Percentiles rank a stretch among this genome's conserved stretches.
Evolutionary conservation across 30 jellyfish, hydroid and myxozoan genomes (phyloP).

Genomic region (Turritopsis dohrnii): DNA sequence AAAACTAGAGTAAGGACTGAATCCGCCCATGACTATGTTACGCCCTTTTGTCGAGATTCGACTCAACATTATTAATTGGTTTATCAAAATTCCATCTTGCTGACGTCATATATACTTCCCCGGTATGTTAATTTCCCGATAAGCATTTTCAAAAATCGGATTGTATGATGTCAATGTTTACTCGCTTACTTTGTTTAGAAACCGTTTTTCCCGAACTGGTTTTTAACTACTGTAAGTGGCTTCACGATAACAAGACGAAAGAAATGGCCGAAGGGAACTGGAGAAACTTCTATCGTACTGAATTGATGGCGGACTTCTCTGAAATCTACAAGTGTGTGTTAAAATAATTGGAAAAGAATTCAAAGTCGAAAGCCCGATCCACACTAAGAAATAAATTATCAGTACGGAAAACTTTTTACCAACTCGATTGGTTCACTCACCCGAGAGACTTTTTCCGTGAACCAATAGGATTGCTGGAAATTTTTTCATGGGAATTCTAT

Average conservation of each 20-base stretch:
- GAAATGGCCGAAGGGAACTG: constrained; percentile 5
- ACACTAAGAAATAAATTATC: neutral
- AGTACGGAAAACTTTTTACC: too few relatives aligned
- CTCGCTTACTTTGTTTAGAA: neutral
- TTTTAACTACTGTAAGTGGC: constrained; percentile 1
- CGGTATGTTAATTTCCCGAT: neutral
- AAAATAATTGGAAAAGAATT: neutral
- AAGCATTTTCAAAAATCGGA: neutral
- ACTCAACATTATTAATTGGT: too few relatives aligned
- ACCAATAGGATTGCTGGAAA: too few relatives aligned
- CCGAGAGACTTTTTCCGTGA: too few relatives aligned
- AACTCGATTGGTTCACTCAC: too few relatives aligned
- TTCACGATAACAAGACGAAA: neutral
- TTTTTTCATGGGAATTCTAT: too few relatives aligned
- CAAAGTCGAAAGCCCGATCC: neutral
- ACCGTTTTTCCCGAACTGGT: neutral
- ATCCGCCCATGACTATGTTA: too few relatives aligned
- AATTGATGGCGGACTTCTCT: neutral
- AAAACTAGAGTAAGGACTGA: too few relatives aligned
- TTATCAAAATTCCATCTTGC: neutral
- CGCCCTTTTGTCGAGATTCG: too few relatives aligned
- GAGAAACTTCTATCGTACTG: neutral
- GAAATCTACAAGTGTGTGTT: neutral
- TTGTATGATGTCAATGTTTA: neutral
- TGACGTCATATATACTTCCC: neutral